A percentile compares a stretch with the other conserved stretches of the same genome.
These are phyloP conservation scores for Solen grandis DNA, from an alignment of 1,140 invertebrate genomes.

Conservation along the genomic window DNA sequence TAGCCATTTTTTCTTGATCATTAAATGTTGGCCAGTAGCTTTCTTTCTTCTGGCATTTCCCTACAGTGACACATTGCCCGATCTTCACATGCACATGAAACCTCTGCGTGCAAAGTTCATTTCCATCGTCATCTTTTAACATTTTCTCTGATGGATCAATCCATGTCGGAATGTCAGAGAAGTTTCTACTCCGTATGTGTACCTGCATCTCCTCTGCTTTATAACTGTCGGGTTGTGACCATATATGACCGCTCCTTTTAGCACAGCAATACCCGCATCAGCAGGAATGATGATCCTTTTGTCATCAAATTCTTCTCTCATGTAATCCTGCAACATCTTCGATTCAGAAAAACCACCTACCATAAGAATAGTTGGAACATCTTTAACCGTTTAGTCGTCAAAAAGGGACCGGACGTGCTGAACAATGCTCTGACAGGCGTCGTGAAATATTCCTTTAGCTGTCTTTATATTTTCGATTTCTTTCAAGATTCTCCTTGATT, in stretches of 20 bases:
- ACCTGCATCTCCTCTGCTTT: conserved; percentile 1
- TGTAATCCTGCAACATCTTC: conserved; percentile 31
- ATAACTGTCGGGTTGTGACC: conserved; percentile 49
- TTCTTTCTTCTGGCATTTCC: background rate
- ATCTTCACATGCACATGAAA: conserved; percentile 46
- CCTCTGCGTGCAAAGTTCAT: conserved; percentile 25
- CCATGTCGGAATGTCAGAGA: conserved; percentile 20
- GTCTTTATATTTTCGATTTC: too few relatives aligned
- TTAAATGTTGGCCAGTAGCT: conserved; percentile 9
- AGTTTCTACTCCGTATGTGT: conserved; percentile 51
- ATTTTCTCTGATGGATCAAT: conserved; percentile 1
- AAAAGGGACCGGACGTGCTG: conserved; percentile 1
- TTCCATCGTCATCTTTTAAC: conserved; percentile 13
- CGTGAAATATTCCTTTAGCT: conserved; percentile 18
- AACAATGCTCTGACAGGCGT: background rate
- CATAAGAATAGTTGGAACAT: conserved; percentile 42
- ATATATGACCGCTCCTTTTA: conserved; percentile 60
- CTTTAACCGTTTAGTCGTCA: background rate
- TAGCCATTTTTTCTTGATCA: background rate
- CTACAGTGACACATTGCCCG: conserved; percentile 22
- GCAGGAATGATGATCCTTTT: conserved; percentile 47
- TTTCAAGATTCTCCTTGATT: background rate
- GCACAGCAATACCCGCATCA: conserved; percentile 50
- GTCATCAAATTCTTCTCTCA: conserved; percentile 14
- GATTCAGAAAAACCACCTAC: conserved; percentile 60